A percentile compares a stretch with the other conserved stretches of the same genome.
Conservation (phyloP, 2,113 vertebrate species). For the Eubucco bourcierii region DNA sequence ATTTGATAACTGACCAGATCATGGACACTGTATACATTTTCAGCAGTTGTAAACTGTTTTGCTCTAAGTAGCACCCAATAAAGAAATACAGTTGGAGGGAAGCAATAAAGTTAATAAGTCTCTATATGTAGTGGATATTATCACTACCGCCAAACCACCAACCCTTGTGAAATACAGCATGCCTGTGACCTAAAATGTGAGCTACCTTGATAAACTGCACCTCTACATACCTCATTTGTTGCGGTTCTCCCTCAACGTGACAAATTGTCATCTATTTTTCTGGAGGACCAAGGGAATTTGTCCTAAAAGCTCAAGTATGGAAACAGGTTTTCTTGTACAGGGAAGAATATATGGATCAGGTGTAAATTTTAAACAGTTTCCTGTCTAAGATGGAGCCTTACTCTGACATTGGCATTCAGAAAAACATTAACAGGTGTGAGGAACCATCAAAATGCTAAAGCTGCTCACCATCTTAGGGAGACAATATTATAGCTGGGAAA, state of each 20-base stretch:
- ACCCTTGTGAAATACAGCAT: background rate
- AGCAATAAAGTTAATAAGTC: background rate
- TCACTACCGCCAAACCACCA: background rate
- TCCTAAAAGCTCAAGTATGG: background rate
- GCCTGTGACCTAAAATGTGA: background rate
- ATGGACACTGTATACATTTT: accelerated
- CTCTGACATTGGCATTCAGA: background rate
- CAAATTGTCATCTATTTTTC: background rate
- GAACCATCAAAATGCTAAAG: background rate
- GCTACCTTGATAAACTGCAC: background rate
- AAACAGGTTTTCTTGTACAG: background rate
- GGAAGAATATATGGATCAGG: background rate
- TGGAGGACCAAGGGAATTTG: background rate
- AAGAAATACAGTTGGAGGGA: constrained; percentile 15
- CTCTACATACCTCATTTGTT: background rate
- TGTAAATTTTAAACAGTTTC: background rate
- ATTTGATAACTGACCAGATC: background rate
- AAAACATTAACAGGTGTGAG: accelerated
- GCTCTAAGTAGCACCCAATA: constrained; percentile 13
- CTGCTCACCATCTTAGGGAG: background rate
- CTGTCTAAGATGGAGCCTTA: background rate
- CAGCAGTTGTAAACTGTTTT: background rate
- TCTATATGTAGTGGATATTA: background rate
- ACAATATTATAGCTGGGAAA: background rate
- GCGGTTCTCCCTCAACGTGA: background rate